phyloP scores from a whole-genome alignment of 2,888 invertebrate species.

The Agrochola macilenta region DNA sequence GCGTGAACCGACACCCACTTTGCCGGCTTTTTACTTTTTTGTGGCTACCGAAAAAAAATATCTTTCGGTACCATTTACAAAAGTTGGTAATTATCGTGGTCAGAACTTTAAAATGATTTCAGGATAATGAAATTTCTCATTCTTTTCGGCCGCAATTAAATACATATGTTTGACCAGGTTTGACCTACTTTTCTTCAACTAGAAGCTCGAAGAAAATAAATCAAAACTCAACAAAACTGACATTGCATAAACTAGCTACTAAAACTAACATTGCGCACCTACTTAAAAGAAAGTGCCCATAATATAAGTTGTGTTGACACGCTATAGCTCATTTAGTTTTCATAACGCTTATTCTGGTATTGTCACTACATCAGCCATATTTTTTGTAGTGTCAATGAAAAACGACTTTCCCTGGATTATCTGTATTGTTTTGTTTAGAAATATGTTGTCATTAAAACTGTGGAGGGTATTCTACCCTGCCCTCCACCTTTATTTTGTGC shows the following conservation, averaged over 20 bases:
- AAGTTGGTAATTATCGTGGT: not conserved
- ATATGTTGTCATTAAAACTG: slow-evolving; percentile 28
- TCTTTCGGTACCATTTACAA: not conserved
- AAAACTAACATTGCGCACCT: slow-evolving; percentile 13
- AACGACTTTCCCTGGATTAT: not conserved
- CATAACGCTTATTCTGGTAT: slow-evolving; percentile 12
- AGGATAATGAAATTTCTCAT: not conserved
- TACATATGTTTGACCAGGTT: not conserved
- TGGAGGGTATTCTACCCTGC: too few species aligned
- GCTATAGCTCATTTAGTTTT: slow-evolving; percentile 36
- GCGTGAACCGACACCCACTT: too few species aligned
- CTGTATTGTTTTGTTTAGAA: slow-evolving; percentile 9
- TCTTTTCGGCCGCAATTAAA: not conserved
- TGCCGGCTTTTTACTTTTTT: not conserved
- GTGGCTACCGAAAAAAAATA: not conserved
- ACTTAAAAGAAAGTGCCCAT: slow-evolving; percentile 57
- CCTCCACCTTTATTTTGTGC: too few species aligned
- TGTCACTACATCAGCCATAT: slow-evolving; percentile 20
- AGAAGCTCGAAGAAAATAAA: not conserved
- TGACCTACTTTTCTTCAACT: not conserved
- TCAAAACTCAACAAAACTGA: not conserved
- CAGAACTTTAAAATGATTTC: not conserved
- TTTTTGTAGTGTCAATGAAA: not conserved
- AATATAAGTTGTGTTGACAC: slow-evolving; percentile 47
- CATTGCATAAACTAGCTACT: slow-evolving; percentile 30